These are phyloP conservation scores for Cremastobaeus sp. DNA, from an alignment of 2,888 invertebrate species.

Conservation along the genomic window DNA sequence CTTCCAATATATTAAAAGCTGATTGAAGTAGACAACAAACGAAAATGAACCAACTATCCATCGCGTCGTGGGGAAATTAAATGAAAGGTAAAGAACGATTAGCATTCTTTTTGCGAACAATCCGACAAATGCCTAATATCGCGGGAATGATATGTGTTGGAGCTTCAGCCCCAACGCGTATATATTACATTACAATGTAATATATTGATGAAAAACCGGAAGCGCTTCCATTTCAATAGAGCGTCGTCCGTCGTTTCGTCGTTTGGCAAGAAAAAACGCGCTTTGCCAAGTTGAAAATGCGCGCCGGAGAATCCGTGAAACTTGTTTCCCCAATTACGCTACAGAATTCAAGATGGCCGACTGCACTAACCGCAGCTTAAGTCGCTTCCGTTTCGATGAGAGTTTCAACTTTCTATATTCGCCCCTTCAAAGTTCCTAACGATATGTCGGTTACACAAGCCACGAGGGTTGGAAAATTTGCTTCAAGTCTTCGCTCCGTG, in stretches of 20 bases:
- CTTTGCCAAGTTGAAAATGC: conserved; percentile 49
- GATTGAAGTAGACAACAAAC: conserved; percentile 40
- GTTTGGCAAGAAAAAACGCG: conserved; percentile 52
- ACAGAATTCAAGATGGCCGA: conserved; percentile 61
- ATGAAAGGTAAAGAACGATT: conserved; percentile 32
- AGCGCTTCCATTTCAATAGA: conserved; percentile 46
- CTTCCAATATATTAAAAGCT: conserved; percentile 26
- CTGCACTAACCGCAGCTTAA: conserved; percentile 60
- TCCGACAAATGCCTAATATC: conserved; percentile 36
- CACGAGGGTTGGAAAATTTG: conserved; percentile 67
- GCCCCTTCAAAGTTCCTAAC: conserved; percentile 64
- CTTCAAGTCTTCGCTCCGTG: conserved; percentile 64
- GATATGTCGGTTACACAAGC: conserved; percentile 68
- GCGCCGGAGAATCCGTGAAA: conserved; percentile 52
- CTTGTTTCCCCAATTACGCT: conserved; percentile 59
- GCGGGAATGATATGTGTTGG: conserved; percentile 29
- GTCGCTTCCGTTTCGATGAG: conserved; percentile 61
- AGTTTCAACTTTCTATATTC: conserved; percentile 61
- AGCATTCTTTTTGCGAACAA: conserved; percentile 35
- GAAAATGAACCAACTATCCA: conserved; percentile 16
- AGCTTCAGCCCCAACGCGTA: too few relatives aligned
- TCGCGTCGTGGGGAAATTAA: conserved; percentile 15
- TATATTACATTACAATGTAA: too few relatives aligned
- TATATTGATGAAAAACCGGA: conserved; percentile 42
- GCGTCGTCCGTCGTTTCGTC: conserved; percentile 26